Percentiles rank a stretch among this genome's conserved stretches.
These are phyloP conservation scores for silkworm (Bombyx mori) DNA, from an alignment of 1,140 invertebrate species.

Conservation along the genomic window DNA sequence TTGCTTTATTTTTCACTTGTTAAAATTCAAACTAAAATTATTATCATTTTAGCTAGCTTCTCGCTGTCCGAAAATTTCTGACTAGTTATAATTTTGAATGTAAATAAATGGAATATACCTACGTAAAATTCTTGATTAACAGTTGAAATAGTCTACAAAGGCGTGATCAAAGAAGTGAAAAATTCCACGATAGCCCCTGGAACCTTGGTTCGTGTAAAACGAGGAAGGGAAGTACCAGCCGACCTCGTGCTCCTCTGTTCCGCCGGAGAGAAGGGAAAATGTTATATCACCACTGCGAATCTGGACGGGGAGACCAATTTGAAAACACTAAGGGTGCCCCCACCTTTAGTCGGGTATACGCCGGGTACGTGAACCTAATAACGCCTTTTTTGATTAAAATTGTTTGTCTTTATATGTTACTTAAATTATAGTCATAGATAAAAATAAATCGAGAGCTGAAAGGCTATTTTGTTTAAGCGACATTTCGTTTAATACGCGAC, in stretches of 20 bases:
- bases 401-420: too few species aligned
- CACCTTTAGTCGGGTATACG: constrained; percentile 47
- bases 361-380: constrained; percentile 31
- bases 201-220: constrained; percentile 79
- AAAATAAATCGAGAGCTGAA: too few species aligned
- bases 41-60: too few species aligned
- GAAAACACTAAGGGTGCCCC: constrained; percentile 83
- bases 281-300: constrained; percentile 99
- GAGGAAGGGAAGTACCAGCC: constrained; percentile 84
- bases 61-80: too few species aligned
- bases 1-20: too few species aligned
- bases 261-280: constrained; percentile 95
- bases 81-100: too few species aligned
- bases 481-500: too few species aligned
- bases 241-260: constrained; percentile 82
- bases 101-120: not conserved
- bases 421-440: too few species aligned
- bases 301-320: constrained; percentile 99
- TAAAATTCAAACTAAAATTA: too few species aligned
- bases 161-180: constrained; percentile 47
- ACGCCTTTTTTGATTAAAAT: too few species aligned
- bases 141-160: constrained; percentile 59
- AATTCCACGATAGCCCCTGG: constrained; percentile 74
- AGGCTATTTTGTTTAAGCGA: too few species aligned
- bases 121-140: constrained; percentile 5